Evolutionary conservation across 1,140 invertebrate genomes (phyloP).

Genomic region (Tetranychus cinnabarinus): DNA sequence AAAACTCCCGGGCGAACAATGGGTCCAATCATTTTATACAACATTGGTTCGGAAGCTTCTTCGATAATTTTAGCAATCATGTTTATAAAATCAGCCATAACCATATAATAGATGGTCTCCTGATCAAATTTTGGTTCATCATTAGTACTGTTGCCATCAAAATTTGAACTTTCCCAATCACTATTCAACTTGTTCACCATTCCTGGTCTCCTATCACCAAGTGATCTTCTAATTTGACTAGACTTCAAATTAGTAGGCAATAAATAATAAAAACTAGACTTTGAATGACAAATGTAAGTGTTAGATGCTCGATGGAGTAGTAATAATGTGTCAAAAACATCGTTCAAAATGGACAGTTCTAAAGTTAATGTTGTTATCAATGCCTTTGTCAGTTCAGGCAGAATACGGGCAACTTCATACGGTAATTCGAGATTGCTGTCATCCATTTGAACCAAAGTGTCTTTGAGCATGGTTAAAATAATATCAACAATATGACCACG

Average conservation of each 20-base stretch:
- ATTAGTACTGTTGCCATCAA: no score
- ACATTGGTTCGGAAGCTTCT: constrained; percentile 30
- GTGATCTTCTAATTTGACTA: no score
- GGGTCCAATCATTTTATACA: constrained; percentile 28
- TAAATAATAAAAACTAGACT: constrained; percentile 11
- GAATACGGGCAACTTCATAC: neutral
- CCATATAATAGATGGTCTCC: constrained; percentile 24
- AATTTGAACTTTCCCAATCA: neutral
- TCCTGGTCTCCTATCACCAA: no score
- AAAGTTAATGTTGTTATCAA: constrained; percentile 23
- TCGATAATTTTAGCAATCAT: constrained; percentile 23
- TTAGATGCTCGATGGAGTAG: constrained; percentile 43
- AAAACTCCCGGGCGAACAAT: constrained; percentile 34
- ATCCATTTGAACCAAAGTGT: neutral
- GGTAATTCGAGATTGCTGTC: neutral
- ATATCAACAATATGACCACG: neutral
- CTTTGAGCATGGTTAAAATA: constrained; percentile 3
- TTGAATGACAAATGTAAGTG: constrained; percentile 41
- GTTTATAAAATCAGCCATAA: constrained; percentile 35
- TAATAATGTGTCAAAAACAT: constrained; percentile 42
- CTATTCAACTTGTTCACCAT: neutral
- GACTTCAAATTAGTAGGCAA: neutral
- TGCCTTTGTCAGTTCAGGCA: neutral
- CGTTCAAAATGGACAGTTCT: constrained; percentile 32
- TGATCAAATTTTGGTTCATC: neutral